phyloP scores from a whole-genome alignment of 2,113 vertebrate genomes.

The Copsychus sechellarum region DNA sequence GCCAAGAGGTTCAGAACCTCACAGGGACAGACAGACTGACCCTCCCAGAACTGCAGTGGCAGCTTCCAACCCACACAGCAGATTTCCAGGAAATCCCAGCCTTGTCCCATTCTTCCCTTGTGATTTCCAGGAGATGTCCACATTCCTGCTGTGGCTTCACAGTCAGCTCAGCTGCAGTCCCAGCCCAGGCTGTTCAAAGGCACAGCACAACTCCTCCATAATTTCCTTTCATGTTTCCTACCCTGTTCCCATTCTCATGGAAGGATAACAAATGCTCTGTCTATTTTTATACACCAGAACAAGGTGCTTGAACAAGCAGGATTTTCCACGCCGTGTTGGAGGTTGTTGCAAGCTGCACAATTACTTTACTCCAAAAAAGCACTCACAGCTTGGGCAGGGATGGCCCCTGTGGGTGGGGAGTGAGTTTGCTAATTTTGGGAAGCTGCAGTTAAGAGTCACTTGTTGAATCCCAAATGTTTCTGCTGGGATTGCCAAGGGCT shows the following conservation, averaged over 20 bases:
- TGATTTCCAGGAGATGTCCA: background rate
- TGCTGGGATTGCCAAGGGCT: background rate
- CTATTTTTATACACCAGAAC: background rate
- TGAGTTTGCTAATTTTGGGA: background rate
- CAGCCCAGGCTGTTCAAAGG: background rate
- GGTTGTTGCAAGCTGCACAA: background rate
- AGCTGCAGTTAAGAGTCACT: background rate
- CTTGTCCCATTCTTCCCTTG: background rate
- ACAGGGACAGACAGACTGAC: background rate
- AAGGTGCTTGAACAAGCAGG: background rate
- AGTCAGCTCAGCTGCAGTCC: background rate
- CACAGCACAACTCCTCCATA: background rate
- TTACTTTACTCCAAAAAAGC: background rate
- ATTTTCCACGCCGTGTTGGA: rapidly evolving
- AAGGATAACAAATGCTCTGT: rapidly evolving
- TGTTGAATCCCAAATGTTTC: background rate
- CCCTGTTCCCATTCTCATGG: background rate
- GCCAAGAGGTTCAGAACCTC: too few relatives aligned
- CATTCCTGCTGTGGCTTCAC: background rate
- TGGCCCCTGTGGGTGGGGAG: background rate
- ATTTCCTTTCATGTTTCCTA: background rate
- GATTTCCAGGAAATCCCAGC: background rate
- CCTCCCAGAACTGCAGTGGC: background rate
- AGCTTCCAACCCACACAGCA: background rate
- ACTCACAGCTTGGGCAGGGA: background rate